Evolutionary conservation across 2,797 vertebrate species (phyloP).

Genomic region (Sarcoramphus papa): DNA sequence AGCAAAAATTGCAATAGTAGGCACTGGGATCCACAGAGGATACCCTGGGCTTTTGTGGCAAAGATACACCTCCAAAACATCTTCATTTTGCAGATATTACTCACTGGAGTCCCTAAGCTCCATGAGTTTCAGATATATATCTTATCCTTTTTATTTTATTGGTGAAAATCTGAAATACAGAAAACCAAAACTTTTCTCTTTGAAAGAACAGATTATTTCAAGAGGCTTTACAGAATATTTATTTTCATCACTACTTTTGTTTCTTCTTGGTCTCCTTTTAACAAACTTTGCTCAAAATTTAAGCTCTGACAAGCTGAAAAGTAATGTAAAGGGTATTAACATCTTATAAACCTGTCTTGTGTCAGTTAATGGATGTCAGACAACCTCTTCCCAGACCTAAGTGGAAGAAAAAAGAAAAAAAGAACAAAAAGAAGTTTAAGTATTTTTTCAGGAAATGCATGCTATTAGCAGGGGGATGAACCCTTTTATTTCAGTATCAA

Average conservation of each 20-base stretch:
- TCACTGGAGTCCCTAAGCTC: background rate
- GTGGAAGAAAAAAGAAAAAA: background rate
- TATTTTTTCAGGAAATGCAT: background rate
- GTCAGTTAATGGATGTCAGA: background rate
- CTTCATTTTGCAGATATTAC: background rate
- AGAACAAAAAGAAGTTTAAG: background rate
- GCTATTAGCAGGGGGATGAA: background rate
- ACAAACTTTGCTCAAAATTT: background rate
- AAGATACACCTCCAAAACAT: background rate
- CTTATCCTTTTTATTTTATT: background rate
- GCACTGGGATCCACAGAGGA: background rate
- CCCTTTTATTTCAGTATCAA: background rate
- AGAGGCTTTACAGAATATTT: background rate
- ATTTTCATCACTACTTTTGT: background rate
- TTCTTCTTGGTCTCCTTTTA: background rate
- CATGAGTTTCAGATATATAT: background rate
- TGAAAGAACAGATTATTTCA: background rate
- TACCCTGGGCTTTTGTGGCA: background rate
- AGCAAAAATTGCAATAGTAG: background rate
- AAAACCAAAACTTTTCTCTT: background rate
- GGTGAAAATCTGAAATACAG: background rate
- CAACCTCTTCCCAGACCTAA: background rate
- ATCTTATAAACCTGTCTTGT: background rate
- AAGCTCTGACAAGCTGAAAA: background rate
- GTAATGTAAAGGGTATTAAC: background rate